Evolutionary conservation across 2,888 invertebrate species (phyloP).

Genomic region (Mesochorus sp.): DNA sequence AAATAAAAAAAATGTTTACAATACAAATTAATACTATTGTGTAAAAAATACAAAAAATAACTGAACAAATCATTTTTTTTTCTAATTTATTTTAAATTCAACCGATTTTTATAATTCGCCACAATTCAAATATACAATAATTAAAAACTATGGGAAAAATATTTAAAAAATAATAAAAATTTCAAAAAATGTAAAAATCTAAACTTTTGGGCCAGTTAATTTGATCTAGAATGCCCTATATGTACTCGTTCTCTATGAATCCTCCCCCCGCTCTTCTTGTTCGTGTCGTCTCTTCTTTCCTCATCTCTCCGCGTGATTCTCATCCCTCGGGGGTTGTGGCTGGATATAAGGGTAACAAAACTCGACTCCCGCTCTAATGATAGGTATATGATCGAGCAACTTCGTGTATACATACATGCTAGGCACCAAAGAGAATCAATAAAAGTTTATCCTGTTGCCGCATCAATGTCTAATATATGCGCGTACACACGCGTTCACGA

Average conservation of each 20-base stretch:
- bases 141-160: no score
- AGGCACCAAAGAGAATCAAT: slow-evolving; percentile 52
- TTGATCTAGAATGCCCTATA: no score
- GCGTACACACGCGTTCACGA: not conserved
- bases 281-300: not conserved
- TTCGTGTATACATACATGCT: slow-evolving; percentile 21
- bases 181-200: no score
- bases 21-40: no score
- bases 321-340: slow-evolving; percentile 44
- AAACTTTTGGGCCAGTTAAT: no score
- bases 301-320: not conserved
- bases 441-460: slow-evolving; percentile 52
- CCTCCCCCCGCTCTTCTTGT: not conserved
- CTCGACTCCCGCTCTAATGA: slow-evolving; percentile 52
- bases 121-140: no score
- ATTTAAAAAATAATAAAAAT: no score
- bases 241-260: slow-evolving; percentile 45
- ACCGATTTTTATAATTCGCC: no score
- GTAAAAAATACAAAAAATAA: no score
- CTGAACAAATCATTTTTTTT: no score
- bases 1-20: no score
- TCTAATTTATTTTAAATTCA: no score
- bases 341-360: slow-evolving; percentile 55
- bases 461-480: slow-evolving; percentile 14
- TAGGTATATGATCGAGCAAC: slow-evolving; percentile 58